These are phyloP conservation scores for Orthonevra nobilis DNA, from an alignment of 2,888 invertebrate genomes.

Conservation along the genomic window DNA sequence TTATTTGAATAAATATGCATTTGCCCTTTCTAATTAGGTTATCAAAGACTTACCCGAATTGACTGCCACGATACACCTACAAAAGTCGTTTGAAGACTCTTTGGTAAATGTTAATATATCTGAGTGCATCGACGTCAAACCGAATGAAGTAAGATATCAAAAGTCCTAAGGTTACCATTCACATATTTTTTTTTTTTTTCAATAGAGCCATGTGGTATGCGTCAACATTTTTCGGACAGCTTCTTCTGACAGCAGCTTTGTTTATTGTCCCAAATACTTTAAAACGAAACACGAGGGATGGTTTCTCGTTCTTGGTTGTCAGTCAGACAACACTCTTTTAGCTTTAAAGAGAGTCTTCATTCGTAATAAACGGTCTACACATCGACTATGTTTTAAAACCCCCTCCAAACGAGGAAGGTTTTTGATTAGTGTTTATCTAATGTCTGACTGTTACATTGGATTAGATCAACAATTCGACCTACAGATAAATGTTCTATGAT, in stretches of 20 bases:
- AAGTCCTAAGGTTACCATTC: neutral
- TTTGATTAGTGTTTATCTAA: conserved; percentile 89
- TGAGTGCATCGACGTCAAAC: conserved; percentile 84
- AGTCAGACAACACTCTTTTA: conserved; percentile 86
- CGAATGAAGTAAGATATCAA: conserved; percentile 82
- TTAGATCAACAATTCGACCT: conserved; percentile 93
- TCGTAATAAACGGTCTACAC: conserved; percentile 80
- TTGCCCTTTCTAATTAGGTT: no score
- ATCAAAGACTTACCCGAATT: conserved; percentile 85
- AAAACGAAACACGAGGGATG: conserved; percentile 98
- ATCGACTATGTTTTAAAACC: conserved; percentile 84
- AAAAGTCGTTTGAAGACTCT: conserved; percentile 74
- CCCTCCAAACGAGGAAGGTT: conserved; percentile 86
- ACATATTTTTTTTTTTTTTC: neutral
- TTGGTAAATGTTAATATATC: conserved; percentile 61
- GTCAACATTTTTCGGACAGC: conserved; percentile 83
- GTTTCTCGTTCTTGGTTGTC: conserved; percentile 92
- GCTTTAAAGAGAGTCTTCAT: conserved; percentile 89
- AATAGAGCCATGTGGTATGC: conserved; percentile 85
- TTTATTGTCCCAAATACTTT: conserved; percentile 92
- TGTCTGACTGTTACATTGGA: conserved; percentile 96
- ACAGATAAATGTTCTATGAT: conserved; percentile 81
- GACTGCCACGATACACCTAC: conserved; percentile 82
- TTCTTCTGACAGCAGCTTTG: conserved; percentile 83
- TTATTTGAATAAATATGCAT: neutral